Evolutionary conservation across 1,140 invertebrate genomes (phyloP).

Genomic region (Brachionus calyciflorus): DNA sequence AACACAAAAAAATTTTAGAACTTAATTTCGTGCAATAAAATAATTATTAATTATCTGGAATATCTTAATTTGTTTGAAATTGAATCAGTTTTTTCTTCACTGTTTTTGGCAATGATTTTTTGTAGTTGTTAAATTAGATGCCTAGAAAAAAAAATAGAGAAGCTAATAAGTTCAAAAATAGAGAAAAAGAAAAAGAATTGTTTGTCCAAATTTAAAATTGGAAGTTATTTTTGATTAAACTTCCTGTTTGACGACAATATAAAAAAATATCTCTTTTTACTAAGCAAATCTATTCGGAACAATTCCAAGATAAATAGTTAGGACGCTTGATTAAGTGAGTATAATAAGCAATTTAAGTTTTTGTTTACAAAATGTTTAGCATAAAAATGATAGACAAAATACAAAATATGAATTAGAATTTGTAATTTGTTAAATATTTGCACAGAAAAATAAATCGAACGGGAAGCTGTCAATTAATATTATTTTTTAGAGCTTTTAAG

Average conservation of each 20-base stretch:
- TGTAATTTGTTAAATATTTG: constrained; percentile 8
- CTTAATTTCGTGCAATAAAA: constrained; percentile 40
- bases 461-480: neutral
- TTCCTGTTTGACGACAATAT: constrained; percentile 13
- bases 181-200: neutral
- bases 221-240: constrained; percentile 24
- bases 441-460: neutral
- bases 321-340: constrained; percentile 7
- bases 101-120: too few species aligned
- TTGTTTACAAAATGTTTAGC: neutral
- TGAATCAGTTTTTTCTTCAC: constrained; percentile 2
- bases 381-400: neutral
- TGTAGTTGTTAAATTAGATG: too few species aligned
- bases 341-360: constrained; percentile 11
- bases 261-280: too few species aligned
- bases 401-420: neutral
- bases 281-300: too few species aligned
- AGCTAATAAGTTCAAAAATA: neutral
- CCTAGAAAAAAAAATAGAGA: neutral
- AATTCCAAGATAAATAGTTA: constrained; percentile 28
- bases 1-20: neutral
- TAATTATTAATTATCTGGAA: constrained; percentile 42
- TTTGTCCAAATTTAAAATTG: neutral
- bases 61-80: neutral
- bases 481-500: neutral